Evolutionary conservation across 2,797 vertebrate species (phyloP).

Genomic region (Myripristis jacobus): DNA sequence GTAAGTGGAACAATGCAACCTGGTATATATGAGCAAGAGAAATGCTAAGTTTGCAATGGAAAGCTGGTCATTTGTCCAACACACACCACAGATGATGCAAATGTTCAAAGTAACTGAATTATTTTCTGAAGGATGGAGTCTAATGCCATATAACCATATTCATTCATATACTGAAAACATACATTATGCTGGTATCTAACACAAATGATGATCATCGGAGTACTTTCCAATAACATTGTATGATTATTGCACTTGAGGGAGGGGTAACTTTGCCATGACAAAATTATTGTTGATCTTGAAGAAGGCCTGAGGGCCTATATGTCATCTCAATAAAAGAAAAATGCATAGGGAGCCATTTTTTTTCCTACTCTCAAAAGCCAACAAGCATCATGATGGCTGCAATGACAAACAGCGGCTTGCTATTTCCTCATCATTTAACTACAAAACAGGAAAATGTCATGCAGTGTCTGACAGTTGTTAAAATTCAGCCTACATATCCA

Average conservation of each 20-base stretch:
- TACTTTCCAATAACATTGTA: slow-evolving; percentile 35
- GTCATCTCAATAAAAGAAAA: no score
- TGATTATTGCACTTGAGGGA: slow-evolving; percentile 67
- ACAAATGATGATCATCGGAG: neutral
- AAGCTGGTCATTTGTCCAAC: no score
- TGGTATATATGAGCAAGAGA: slow-evolving; percentile 52
- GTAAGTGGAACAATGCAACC: slow-evolving; percentile 69
- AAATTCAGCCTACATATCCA: slow-evolving; percentile 6
- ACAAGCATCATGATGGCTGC: slow-evolving; percentile 10
- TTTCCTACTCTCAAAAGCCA: no score
- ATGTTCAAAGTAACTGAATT: slow-evolving; percentile 36
- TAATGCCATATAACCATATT: slow-evolving; percentile 41
- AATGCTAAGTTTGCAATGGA: neutral
- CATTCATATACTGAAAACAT: slow-evolving; percentile 41
- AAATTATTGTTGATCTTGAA: no score
- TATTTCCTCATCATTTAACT: slow-evolving; percentile 19
- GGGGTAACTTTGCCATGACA: slow-evolving; percentile 26
- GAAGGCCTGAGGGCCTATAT: no score
- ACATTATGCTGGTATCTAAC: slow-evolving; percentile 60
- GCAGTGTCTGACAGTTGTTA: slow-evolving; percentile 16
- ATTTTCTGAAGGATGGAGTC: slow-evolving; percentile 32
- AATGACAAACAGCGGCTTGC: slow-evolving; percentile 7
- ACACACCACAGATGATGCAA: slow-evolving; percentile 21
- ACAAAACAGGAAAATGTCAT: slow-evolving; percentile 3
- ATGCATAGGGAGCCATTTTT: no score